Evolutionary conservation across 2,888 invertebrate species (phyloP).

Genomic region (Adelphocoris suturalis): DNA sequence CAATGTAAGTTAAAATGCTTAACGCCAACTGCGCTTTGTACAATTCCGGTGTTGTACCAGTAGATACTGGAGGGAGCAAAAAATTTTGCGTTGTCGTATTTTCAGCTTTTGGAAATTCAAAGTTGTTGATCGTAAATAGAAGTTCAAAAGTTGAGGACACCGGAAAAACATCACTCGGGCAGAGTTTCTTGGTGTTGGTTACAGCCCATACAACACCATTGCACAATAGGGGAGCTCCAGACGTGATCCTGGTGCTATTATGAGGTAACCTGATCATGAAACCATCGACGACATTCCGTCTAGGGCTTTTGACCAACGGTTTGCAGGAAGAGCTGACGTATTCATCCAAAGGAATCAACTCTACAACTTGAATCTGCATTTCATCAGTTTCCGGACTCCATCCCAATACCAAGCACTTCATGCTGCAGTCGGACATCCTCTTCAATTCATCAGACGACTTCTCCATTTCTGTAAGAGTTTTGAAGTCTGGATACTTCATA

Average conservation of each 20-base stretch:
- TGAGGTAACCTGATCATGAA: background rate
- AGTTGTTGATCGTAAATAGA: background rate
- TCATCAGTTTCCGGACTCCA: background rate
- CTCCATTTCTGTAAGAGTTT: too few species aligned
- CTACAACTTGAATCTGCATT: background rate
- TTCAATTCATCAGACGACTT: background rate
- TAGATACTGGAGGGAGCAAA: too few species aligned
- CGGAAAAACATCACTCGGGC: background rate
- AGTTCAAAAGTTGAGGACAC: slow-evolving; percentile 6
- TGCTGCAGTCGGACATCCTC: background rate
- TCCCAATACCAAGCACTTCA: slow-evolving; percentile 12
- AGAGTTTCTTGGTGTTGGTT: background rate
- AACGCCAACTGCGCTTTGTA: too few species aligned
- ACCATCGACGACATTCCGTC: background rate
- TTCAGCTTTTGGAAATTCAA: background rate
- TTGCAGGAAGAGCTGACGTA: slow-evolving; percentile 17
- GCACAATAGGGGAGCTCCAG: background rate
- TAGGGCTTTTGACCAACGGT: background rate
- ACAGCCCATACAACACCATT: background rate
- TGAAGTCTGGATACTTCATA: slow-evolving; percentile 1
- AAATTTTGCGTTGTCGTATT: too few species aligned
- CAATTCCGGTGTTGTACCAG: too few species aligned
- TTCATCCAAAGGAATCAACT: slow-evolving; percentile 4
- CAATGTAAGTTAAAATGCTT: too few species aligned
- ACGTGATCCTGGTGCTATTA: background rate